Evolutionary conservation across 1,140 invertebrate species (phyloP), one percentile per base, ranked within the genome.

Genomic region (Aphaenogaster ashmeadi): DNA sequence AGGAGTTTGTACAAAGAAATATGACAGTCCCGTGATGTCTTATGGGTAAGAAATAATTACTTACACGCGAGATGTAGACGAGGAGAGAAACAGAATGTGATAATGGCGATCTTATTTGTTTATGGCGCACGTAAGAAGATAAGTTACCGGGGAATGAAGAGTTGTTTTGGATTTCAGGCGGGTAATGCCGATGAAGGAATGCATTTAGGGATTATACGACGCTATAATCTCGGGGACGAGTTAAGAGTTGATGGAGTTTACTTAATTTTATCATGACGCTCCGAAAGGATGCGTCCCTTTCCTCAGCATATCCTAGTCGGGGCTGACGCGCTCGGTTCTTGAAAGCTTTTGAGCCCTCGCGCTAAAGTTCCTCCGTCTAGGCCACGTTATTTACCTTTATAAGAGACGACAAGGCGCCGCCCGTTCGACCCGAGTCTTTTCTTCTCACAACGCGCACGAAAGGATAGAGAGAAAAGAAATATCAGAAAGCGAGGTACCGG

Each of bases 191-290:
- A 84, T 84, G 80, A 60, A 62, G 80, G 41, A 84, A 84, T 56
- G 80, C 80, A 75, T 75, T 84, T 69, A 60, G 21, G 47, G 85
- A 71, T 71, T 83, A 72, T 84, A 44, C 80, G 50, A 66, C 80
- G 79, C 86, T 66, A 74, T 85, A 72, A 81, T 64, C 80, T 87
- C 67, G 33, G 71, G 36, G 38, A 58, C 41, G 50, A 87, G 74
- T 69, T 83, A 69, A 87, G 69, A 83, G 56, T 52, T 67, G 86
- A 85, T 92, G 80, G 33, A 67, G 74, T 89, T 86, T 86, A 86
- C 62, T 79, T 86, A 86, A 86, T 86, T 79, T 86, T 86, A 86
- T 86, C 74, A 79, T 79, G 74, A 79, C 58, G 74, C 83, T 66
- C 74, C 60, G 74, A 66, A 69, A 47, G 74, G 58, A 86, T 66